These are phyloP conservation scores for Ophion ventricosus DNA, from an alignment of 2,888 invertebrate genomes.

Conservation along the genomic window DNA sequence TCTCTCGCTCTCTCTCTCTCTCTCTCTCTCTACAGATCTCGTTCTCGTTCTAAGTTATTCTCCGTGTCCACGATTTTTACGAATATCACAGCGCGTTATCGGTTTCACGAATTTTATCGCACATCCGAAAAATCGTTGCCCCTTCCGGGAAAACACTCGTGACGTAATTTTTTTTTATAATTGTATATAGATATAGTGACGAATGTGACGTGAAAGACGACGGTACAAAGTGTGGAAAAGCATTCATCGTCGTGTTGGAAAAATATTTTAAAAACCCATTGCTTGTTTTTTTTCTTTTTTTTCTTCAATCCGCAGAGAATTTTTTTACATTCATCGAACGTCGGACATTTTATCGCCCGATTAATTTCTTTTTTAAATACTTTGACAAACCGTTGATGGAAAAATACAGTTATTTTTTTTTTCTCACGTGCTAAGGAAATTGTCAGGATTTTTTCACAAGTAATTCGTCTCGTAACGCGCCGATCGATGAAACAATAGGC, in stretches of 20 bases:
- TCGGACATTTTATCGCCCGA: neutral
- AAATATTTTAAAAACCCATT: neutral
- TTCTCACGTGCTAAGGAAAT: neutral
- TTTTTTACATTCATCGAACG: neutral
- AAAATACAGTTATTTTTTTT: neutral
- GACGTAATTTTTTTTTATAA: neutral
- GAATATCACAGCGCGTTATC: too few relatives aligned
- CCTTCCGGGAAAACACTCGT: neutral
- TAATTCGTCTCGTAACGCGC: neutral
- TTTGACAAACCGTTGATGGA: conserved; percentile 1
- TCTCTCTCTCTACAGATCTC: conserved; percentile 8
- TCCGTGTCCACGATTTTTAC: neutral
- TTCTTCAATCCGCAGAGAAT: neutral
- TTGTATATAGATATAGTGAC: neutral
- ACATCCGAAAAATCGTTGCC: neutral
- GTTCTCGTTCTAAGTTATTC: conserved; percentile 4
- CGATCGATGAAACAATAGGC: conserved; percentile 6
- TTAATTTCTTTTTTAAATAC: neutral
- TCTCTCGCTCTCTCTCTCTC: neutral
- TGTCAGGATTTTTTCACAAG: conserved; percentile 15
- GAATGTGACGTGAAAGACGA: conserved; percentile 26
- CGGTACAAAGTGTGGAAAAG: conserved; percentile 49
- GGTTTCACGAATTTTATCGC: neutral
- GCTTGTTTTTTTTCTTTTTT: neutral
- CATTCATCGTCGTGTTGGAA: neutral